Conservation (phyloP, 2,888 invertebrate genomes). For the Xylocampa areola region DNA sequence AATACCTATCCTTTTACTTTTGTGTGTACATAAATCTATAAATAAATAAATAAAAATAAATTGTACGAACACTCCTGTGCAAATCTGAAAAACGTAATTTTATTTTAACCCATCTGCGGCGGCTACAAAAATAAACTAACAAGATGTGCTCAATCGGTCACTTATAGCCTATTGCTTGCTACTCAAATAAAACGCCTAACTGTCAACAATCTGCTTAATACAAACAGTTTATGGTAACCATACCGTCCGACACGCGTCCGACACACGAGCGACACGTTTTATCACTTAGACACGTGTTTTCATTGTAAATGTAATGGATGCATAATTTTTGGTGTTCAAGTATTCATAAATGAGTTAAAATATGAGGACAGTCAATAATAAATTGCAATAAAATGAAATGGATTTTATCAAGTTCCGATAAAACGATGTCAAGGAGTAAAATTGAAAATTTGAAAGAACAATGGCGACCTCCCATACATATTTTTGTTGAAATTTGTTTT, state of each 20-base stretch:
- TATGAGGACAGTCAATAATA: no score
- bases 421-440: no score
- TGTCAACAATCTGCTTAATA: constrained; percentile 57
- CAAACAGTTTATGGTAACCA: constrained; percentile 52
- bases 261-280: constrained; percentile 57
- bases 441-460: no score
- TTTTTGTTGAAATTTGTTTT: no score
- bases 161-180: constrained; percentile 3
- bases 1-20: no score
- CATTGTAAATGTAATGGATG: no score
- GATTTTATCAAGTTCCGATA: no score
- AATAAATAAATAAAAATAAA: no score
- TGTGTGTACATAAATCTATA: no score
- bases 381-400: no score
- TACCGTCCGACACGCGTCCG: constrained; percentile 30
- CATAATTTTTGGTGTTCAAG: constrained; percentile 17
- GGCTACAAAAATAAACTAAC: not conserved
- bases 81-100: not conserved
- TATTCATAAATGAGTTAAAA: not conserved
- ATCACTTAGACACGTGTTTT: constrained; percentile 55
- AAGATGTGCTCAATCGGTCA: constrained; percentile 4
- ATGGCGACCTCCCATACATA: no score
- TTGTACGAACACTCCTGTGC: no score
- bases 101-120: not conserved
- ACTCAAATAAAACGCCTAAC: constrained; percentile 38